Percentiles rank a stretch among this genome's conserved stretches.
These are phyloP conservation scores for Melanotaenia trifasciata DNA, from an alignment of 2,797 vertebrate species.

Conservation along the genomic window DNA sequence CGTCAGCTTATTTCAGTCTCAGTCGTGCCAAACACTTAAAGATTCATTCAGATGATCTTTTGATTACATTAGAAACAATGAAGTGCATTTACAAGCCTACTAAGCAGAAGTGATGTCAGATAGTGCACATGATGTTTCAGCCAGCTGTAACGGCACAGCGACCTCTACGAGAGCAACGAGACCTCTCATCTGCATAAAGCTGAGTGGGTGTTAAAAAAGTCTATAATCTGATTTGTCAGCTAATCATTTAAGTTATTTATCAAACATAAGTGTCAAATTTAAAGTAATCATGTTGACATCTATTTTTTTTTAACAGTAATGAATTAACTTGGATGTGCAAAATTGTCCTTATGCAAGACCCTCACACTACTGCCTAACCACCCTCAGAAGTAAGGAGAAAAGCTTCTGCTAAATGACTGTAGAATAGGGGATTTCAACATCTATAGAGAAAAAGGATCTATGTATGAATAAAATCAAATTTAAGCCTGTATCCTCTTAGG, in stretches of 20 bases:
- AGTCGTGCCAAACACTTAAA: constrained; percentile 5
- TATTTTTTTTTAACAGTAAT: background rate
- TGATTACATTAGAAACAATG: constrained; percentile 49
- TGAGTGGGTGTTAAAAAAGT: constrained; percentile 7
- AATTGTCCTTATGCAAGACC: no score
- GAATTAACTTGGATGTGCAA: no score
- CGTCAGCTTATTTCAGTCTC: background rate
- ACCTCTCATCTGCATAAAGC: constrained; percentile 21
- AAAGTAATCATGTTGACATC: background rate
- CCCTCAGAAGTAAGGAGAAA: no score
- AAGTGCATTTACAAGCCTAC: constrained; percentile 31
- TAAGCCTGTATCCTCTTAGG: constrained; percentile 30
- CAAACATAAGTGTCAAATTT: background rate
- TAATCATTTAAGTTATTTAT: background rate
- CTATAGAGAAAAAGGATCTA: background rate
- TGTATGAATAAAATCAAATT: constrained; percentile 15
- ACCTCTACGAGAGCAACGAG: constrained; percentile 26
- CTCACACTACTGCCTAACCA: no score
- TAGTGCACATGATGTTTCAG: constrained; percentile 6
- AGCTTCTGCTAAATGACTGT: no score
- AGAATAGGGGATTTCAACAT: no score
- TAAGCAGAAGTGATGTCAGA: constrained; percentile 35
- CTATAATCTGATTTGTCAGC: background rate
- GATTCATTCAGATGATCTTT: constrained; percentile 44
- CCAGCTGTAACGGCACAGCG: constrained; percentile 13